Evolutionary conservation across 2,797 vertebrate genomes (phyloP).

Genomic region (Acanthopagrus latus): DNA sequence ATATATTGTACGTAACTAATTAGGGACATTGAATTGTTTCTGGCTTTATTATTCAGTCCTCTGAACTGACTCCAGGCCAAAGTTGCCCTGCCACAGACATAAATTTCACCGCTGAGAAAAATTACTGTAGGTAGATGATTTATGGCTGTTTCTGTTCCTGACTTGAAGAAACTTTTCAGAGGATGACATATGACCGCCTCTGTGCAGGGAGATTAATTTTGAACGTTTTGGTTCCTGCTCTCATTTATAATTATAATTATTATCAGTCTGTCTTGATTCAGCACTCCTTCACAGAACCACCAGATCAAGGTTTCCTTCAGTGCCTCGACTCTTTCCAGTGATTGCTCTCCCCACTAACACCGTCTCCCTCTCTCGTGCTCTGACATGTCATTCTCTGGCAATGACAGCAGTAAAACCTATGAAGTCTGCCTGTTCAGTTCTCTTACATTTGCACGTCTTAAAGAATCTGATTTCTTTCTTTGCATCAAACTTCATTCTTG

Average conservation of each 20-base stretch:
- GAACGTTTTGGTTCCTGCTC: background rate
- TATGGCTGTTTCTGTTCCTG: background rate
- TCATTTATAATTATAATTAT: background rate
- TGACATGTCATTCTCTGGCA: conserved; percentile 10
- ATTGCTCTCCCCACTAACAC: background rate
- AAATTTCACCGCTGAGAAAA: background rate
- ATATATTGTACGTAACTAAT: background rate
- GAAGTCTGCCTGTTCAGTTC: too few relatives aligned
- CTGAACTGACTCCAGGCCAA: background rate
- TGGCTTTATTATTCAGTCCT: background rate
- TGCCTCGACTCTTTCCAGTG: background rate
- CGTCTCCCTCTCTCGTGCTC: conserved; percentile 15
- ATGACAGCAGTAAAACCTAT: too few relatives aligned
- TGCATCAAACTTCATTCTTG: conserved; percentile 13
- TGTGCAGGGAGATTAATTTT: background rate
- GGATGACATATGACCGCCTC: background rate
- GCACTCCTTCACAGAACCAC: conserved; percentile 14
- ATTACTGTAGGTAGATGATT: background rate
- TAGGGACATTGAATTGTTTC: background rate
- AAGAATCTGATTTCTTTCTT: background rate
- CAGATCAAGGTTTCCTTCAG: background rate
- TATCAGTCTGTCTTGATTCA: conserved; percentile 18
- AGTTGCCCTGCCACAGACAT: background rate
- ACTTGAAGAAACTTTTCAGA: too few relatives aligned
- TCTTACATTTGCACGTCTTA: conserved; percentile 17